Conservation (phyloP, 2,797 vertebrate species). For the Chaunax sp. region DNA sequence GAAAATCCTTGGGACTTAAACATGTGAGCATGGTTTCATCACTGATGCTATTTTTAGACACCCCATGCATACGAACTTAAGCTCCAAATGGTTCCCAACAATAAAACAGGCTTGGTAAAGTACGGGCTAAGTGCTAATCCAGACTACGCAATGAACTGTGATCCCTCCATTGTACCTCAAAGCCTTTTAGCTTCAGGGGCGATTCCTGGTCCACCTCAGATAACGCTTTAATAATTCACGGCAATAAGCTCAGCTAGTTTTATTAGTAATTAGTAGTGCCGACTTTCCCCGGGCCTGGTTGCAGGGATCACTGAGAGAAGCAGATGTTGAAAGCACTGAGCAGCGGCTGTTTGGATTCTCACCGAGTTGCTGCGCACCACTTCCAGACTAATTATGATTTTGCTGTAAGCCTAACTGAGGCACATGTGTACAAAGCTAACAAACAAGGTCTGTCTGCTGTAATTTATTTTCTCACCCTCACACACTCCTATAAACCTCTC, state of each 20-base stretch:
- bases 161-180: constrained; percentile 72
- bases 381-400: constrained; percentile 86
- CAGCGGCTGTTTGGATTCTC: constrained; percentile 86
- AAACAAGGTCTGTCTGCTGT: constrained; percentile 70
- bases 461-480: constrained; percentile 57
- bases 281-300: constrained; percentile 82
- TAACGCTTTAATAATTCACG: constrained; percentile 93
- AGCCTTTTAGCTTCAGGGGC: constrained; percentile 79
- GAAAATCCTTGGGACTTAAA: constrained; percentile 47
- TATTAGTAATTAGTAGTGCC: constrained; percentile 92
- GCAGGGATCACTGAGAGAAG: constrained; percentile 83
- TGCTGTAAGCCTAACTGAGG: constrained; percentile 82
- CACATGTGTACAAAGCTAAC: constrained; percentile 77
- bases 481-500: constrained; percentile 37
- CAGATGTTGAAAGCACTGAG: constrained; percentile 88
- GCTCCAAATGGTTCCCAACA: constrained; percentile 45
- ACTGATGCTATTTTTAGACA: constrained; percentile 21
- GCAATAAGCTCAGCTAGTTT: constrained; percentile 92
- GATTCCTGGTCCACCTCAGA: constrained; percentile 87
- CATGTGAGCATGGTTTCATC: constrained; percentile 26
- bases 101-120: constrained; percentile 40
- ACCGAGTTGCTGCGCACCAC: constrained; percentile 70
- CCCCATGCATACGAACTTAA: constrained; percentile 24
- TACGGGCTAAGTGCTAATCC: constrained; percentile 61
- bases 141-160: constrained; percentile 58